Conservation (phyloP, 2,113 vertebrate species). For the Macrotus californicus region DNA sequence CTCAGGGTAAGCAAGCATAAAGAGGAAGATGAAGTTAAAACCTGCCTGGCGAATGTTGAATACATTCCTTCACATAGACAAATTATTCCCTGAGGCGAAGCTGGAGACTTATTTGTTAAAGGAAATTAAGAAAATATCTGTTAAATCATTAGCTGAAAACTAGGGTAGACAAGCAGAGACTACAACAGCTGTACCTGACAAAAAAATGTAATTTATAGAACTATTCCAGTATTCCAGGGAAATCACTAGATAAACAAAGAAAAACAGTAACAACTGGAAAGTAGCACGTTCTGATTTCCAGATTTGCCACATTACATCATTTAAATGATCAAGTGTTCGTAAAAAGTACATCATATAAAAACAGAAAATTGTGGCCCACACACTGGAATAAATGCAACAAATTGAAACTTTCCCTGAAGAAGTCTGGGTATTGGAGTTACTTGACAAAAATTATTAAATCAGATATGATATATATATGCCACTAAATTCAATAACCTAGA, state of each 20-base stretch:
- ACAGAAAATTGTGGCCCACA: neutral
- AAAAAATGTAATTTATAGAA: neutral
- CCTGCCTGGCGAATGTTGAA: neutral
- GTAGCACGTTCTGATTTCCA: neutral
- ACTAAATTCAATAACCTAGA: neutral
- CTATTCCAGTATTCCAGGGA: neutral
- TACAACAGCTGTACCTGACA: neutral
- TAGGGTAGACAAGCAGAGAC: neutral
- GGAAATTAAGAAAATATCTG: neutral
- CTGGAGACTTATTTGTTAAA: neutral
- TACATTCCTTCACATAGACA: neutral
- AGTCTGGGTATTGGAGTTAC: neutral
- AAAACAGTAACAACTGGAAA: neutral
- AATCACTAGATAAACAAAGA: neutral
- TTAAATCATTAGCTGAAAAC: neutral
- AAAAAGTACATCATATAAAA: neutral
- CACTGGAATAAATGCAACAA: neutral
- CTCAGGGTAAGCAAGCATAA: neutral
- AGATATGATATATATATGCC: neutral
- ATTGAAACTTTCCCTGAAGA: neutral
- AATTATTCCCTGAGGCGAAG: neutral
- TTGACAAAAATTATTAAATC: neutral
- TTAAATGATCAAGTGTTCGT: neutral
- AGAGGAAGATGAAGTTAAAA: neutral
- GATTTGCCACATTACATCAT: neutral